phyloP scores from a whole-genome alignment of 2,888 invertebrate genomes.

The Dyspetes luteomarginatus region DNA sequence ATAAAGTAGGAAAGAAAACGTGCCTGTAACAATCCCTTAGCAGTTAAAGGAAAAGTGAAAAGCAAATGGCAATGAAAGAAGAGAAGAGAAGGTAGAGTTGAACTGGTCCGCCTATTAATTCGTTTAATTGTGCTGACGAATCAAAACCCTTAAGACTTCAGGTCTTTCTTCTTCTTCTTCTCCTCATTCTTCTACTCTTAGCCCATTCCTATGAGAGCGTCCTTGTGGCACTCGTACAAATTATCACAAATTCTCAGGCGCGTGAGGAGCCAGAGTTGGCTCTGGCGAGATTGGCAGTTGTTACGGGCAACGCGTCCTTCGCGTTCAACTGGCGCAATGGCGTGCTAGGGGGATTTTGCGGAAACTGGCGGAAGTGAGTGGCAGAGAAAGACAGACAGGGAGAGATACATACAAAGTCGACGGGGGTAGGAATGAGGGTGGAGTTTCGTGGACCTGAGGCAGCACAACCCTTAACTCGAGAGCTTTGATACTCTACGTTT shows the following conservation, averaged over 20 bases:
- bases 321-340: slow-evolving; percentile 35
- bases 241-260: slow-evolving; percentile 77
- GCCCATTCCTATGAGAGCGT: slow-evolving; percentile 44
- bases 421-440: slow-evolving; percentile 45
- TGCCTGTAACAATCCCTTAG: neutral
- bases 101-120: slow-evolving; percentile 77
- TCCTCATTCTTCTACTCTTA: slow-evolving; percentile 3
- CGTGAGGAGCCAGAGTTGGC: slow-evolving; percentile 53
- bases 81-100: slow-evolving; percentile 26
- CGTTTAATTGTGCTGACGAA: slow-evolving; percentile 81
- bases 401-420: slow-evolving; percentile 42
- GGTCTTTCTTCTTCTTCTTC: slow-evolving; percentile 59
- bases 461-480: slow-evolving; percentile 77
- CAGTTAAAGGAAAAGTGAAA: neutral
- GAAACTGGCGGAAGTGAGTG: slow-evolving; percentile 37
- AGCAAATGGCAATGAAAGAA: slow-evolving; percentile 38
- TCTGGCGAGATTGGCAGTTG: slow-evolving; percentile 59
- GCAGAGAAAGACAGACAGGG: slow-evolving; percentile 35
- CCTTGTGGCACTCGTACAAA: slow-evolving; percentile 70
- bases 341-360: slow-evolving; percentile 45
- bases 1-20: neutral
- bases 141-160: slow-evolving; percentile 76
- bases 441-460: slow-evolving; percentile 58
- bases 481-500: slow-evolving; percentile 71
- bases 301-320: slow-evolving; percentile 61